Evolutionary conservation across 2,888 invertebrate species (phyloP).

Genomic region (Ectemnius cavifrons): DNA sequence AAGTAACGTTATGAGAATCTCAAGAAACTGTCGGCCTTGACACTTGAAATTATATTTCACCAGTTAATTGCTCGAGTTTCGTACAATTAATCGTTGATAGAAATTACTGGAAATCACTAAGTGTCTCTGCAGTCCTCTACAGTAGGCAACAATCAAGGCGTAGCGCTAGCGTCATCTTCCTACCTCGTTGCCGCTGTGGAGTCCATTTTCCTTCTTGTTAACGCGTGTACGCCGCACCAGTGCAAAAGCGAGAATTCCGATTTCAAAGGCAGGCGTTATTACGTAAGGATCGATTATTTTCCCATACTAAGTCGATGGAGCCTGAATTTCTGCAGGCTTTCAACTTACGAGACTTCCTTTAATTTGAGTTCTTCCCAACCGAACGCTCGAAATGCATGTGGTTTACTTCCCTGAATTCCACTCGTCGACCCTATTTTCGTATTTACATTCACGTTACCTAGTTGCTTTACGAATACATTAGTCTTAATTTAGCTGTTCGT

Average conservation of each 20-base stretch:
- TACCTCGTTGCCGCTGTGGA: neutral
- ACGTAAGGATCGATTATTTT: slow-evolving; percentile 58
- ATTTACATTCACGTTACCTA: neutral
- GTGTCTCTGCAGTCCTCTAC: too few species aligned
- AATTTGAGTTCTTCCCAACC: neutral
- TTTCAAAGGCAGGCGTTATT: slow-evolving; percentile 49
- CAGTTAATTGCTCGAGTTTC: too few species aligned
- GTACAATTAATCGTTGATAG: too few species aligned
- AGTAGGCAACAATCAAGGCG: neutral
- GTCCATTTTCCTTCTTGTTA: slow-evolving; percentile 49
- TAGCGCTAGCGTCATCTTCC: slow-evolving; percentile 24
- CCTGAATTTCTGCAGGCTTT: neutral
- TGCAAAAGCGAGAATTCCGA: slow-evolving; percentile 45
- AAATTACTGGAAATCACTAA: too few species aligned
- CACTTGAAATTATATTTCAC: too few species aligned
- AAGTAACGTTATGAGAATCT: too few species aligned
- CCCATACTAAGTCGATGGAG: slow-evolving; percentile 11
- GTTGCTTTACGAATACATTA: neutral
- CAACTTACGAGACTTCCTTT: neutral
- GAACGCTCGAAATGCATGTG: neutral
- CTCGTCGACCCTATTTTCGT: neutral
- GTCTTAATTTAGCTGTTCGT: neutral
- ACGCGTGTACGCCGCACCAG: slow-evolving; percentile 49
- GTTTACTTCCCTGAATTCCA: neutral
- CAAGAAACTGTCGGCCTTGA: too few species aligned